Conservation (phyloP, 64 coral and sea anemone species). For the Acropora yongei region DNA sequence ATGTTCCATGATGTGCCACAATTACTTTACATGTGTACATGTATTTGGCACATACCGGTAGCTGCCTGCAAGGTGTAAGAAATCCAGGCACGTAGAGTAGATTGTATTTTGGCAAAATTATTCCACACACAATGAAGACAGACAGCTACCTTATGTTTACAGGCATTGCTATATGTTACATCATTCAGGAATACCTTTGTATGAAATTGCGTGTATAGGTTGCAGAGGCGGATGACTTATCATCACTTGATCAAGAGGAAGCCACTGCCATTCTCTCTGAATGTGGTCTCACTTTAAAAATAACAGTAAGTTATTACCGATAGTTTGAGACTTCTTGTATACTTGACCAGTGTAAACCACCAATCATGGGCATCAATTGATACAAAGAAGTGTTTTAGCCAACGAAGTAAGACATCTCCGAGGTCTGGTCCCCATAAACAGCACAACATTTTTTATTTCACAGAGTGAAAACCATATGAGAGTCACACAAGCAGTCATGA, state of each 20-base stretch:
- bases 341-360: neutral
- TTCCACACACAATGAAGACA: neutral
- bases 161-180: neutral
- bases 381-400: neutral
- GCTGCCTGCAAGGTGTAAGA: neutral
- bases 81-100: constrained; percentile 3
- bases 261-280: neutral
- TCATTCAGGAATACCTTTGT: constrained; percentile 6
- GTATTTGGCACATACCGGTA: neutral
- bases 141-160: neutral
- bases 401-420: neutral
- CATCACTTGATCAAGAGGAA: constrained; percentile 13
- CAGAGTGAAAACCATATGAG: constrained; percentile 17
- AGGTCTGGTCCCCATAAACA: neutral
- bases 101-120: neutral
- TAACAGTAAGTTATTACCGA: constrained; percentile 18
- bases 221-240: neutral
- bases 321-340: neutral
- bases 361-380: neutral
- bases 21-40: constrained; percentile 19
- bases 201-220: neutral
- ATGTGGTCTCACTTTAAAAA: neutral
- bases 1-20: neutral
- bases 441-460: constrained; percentile 8
- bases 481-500: constrained; percentile 13